Evolutionary conservation across 2,113 vertebrate species (phyloP).

Genomic region (Gambusia affinis): DNA sequence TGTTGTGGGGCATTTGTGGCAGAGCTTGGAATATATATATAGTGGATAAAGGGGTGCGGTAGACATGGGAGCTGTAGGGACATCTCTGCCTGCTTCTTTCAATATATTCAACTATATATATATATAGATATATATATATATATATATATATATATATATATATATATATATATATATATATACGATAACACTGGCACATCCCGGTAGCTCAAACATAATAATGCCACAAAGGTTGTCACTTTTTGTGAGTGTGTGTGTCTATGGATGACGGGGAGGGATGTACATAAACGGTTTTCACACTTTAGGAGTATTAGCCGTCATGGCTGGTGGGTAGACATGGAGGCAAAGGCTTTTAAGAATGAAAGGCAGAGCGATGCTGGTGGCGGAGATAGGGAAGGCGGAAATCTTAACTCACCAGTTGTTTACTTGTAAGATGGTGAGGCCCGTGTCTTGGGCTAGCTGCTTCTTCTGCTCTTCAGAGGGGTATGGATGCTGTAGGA

Average conservation of each 20-base stretch:
- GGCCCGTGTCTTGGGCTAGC: constrained; percentile 99
- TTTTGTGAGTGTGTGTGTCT: constrained; percentile 41
- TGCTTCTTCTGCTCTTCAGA: constrained; percentile 99
- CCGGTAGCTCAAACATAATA: constrained; percentile 63
- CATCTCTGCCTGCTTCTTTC: constrained; percentile 69
- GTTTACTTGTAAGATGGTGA: constrained; percentile 99
- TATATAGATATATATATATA: constrained; percentile 83
- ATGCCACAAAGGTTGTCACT: constrained; percentile 65
- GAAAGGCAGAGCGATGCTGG: constrained; percentile 73
- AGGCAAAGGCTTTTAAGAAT: constrained; percentile 70
- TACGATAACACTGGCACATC: constrained; percentile 76
- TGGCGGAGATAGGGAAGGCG: constrained; percentile 78
- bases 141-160: constrained; percentile 83
- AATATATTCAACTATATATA: constrained; percentile 83
- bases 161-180: too few relatives aligned
- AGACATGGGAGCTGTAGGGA: constrained; percentile 50
- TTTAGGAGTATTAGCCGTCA: constrained; percentile 67
- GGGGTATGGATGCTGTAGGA: constrained; percentile 95
- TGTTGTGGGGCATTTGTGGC: constrained; percentile 66
- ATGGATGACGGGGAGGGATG: constrained; percentile 41
- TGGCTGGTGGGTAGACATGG: constrained; percentile 61
- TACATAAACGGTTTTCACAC: constrained; percentile 79
- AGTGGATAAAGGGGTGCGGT: constrained; percentile 57
- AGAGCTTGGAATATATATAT: constrained; percentile 52
- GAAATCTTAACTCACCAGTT: constrained; percentile 94